Percentiles rank a stretch among this genome's conserved stretches.
These are phyloP conservation scores for Artibeus jamaicensis DNA, from an alignment of 2,797 vertebrate genomes.

Conservation along the genomic window DNA sequence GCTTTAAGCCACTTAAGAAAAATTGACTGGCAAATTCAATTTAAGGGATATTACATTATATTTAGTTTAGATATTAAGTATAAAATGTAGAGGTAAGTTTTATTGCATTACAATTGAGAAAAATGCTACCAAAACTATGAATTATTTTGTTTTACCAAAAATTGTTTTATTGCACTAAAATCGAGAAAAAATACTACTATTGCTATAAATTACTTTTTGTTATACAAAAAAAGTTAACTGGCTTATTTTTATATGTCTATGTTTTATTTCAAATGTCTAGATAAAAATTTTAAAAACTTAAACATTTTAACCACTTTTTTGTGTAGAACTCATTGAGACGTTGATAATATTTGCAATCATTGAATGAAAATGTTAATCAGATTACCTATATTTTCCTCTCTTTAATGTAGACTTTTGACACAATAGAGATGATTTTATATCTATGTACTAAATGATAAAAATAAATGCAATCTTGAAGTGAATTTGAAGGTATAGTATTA, in stretches of 20 bases:
- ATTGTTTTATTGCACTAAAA: neutral
- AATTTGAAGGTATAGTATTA: neutral
- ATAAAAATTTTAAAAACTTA: neutral
- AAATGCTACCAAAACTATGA: neutral
- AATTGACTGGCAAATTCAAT: neutral
- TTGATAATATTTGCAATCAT: neutral
- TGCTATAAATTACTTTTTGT: neutral
- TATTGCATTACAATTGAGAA: neutral
- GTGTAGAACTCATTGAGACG: neutral
- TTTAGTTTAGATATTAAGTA: neutral
- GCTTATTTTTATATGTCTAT: neutral
- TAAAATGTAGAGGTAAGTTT: neutral
- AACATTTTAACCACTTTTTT: neutral
- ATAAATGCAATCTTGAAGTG: neutral
- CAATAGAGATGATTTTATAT: neutral
- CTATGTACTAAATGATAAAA: neutral
- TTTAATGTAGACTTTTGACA: neutral
- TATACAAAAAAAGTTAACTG: neutral
- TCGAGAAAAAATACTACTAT: neutral
- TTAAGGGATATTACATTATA: neutral
- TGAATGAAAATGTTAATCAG: neutral
- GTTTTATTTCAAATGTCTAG: neutral
- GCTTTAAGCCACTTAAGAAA: neutral
- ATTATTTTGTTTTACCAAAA: constrained; percentile 30
- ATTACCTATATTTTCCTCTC: neutral